Percentiles rank a stretch among this genome's conserved stretches.
phyloP scores from a whole-genome alignment of 2,797 vertebrate genomes.

The Neosilurus hyrtlii region DNA sequence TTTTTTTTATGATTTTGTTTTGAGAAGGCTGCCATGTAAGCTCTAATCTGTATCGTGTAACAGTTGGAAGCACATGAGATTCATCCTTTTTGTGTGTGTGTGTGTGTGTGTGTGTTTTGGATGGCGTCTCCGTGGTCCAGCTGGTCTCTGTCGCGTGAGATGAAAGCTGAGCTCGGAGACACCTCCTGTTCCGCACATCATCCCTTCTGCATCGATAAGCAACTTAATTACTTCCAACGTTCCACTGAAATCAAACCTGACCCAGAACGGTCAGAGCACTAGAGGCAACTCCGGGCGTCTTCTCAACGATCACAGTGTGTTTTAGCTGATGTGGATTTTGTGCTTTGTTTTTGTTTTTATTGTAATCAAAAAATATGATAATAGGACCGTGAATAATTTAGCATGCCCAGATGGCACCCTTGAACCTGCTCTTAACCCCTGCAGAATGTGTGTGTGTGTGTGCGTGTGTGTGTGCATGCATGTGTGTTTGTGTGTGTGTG shows the following conservation, averaged over 20 bases:
- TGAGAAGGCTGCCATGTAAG: neutral
- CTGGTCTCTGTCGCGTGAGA: conserved; percentile 64
- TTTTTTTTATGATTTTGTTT: neutral
- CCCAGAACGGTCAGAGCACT: neutral
- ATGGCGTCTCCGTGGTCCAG: conserved; percentile 49
- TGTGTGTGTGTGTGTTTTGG: conserved; percentile 22
- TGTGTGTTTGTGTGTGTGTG: conserved; percentile 22
- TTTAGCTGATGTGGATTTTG: neutral
- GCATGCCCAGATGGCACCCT: conserved; percentile 51
- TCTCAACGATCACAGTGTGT: neutral
- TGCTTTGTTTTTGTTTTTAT: neutral
- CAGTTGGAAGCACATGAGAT: neutral
- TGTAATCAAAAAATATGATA: conserved; percentile 23
- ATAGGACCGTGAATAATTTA: conserved; percentile 29
- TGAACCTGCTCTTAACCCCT: conserved; percentile 46
- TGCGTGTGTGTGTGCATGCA: conserved; percentile 10
- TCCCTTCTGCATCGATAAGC: conserved; percentile 61
- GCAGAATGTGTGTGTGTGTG: conserved; percentile 24
- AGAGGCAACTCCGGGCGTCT: neutral
- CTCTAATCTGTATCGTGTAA: neutral
- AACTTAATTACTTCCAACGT: conserved; percentile 61
- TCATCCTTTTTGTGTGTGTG: neutral
- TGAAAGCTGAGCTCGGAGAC: conserved; percentile 55
- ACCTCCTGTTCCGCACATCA: conserved; percentile 56
- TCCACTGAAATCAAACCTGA: conserved; percentile 38